Conservation (phyloP, 2,888 invertebrate genomes). For the Cistogaster globosa region DNA sequence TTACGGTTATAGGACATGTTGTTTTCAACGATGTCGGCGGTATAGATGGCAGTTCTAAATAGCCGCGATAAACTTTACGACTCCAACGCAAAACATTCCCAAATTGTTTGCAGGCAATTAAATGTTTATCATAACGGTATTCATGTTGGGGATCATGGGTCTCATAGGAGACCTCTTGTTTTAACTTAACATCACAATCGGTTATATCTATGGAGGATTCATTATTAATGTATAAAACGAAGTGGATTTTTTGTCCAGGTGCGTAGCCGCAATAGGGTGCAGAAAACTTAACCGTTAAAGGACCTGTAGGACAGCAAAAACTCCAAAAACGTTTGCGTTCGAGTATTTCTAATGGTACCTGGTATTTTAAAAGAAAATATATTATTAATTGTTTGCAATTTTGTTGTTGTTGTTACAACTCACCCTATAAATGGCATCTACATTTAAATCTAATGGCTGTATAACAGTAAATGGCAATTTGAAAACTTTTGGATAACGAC, state of each 20-base stretch:
- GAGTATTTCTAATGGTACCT: slow-evolving; percentile 82
- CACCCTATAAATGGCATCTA: slow-evolving; percentile 88
- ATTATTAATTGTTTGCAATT: neutral
- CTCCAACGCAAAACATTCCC: slow-evolving; percentile 86
- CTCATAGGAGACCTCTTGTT: slow-evolving; percentile 85
- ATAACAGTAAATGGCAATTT: slow-evolving; percentile 92
- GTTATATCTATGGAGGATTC: slow-evolving; percentile 88
- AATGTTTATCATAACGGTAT: slow-evolving; percentile 80
- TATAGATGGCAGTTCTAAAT: slow-evolving; percentile 87
- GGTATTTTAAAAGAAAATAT: neutral
- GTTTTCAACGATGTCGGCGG: slow-evolving; percentile 89
- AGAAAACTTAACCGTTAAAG: slow-evolving; percentile 81
- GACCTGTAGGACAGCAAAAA: slow-evolving; percentile 82
- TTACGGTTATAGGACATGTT: slow-evolving; percentile 89
- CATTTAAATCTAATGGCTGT: slow-evolving; percentile 91
- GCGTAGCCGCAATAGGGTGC: slow-evolving; percentile 89
- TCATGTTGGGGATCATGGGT: slow-evolving; percentile 82
- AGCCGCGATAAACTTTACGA: slow-evolving; percentile 86
- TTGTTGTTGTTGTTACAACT: slow-evolving; percentile 71
- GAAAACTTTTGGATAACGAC: slow-evolving; percentile 92
- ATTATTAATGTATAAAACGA: slow-evolving; percentile 89
- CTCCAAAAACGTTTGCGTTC: slow-evolving; percentile 82
- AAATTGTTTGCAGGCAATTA: slow-evolving; percentile 81
- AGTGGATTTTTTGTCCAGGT: slow-evolving; percentile 89
- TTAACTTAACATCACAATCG: slow-evolving; percentile 86